Percentiles rank a stretch among this genome's conserved stretches.
Conservation (phyloP, 1,140 invertebrate species). For the Aphidius ervi region DNA sequence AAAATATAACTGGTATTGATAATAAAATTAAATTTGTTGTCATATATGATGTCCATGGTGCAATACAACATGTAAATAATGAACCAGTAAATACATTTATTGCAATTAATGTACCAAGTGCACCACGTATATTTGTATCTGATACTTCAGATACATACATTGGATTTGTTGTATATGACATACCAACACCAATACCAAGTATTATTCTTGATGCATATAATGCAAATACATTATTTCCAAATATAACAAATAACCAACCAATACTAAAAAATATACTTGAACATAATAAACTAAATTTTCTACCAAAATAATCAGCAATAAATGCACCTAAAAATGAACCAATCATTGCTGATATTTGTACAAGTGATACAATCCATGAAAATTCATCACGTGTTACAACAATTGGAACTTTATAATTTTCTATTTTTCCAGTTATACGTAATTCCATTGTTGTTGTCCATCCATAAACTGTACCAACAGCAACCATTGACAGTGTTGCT, state of each 20-base stretch:
- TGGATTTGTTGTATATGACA: constrained; percentile 66
- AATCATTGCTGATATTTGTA: constrained; percentile 50
- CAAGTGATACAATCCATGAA: constrained; percentile 47
- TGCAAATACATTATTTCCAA: constrained; percentile 50
- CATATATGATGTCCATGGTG: constrained; percentile 60
- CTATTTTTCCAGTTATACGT: constrained; percentile 22
- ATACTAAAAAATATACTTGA: constrained; percentile 62
- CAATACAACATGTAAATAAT: constrained; percentile 65
- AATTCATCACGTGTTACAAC: constrained; percentile 38
- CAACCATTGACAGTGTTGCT: constrained; percentile 51
- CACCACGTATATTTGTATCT: constrained; percentile 64
- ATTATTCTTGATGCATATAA: constrained; percentile 59
- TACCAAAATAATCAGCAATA: constrained; percentile 58
- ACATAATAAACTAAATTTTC: constrained; percentile 64
- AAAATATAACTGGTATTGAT: constrained; percentile 57
- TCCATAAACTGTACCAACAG: constrained; percentile 48
- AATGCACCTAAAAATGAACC: constrained; percentile 51
- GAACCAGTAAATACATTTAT: constrained; percentile 64
- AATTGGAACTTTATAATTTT: constrained; percentile 30
- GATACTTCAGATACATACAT: constrained; percentile 70
- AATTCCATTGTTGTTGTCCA: constrained; percentile 45
- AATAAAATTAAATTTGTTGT: constrained; percentile 55
- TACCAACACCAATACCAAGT: constrained; percentile 66
- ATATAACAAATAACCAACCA: constrained; percentile 65
- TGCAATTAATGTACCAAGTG: constrained; percentile 66